Percentiles rank a stretch among this genome's conserved stretches.
Evolutionary conservation across 2,113 vertebrate genomes (phyloP).

Genomic region (Dascyllus trimaculatus): DNA sequence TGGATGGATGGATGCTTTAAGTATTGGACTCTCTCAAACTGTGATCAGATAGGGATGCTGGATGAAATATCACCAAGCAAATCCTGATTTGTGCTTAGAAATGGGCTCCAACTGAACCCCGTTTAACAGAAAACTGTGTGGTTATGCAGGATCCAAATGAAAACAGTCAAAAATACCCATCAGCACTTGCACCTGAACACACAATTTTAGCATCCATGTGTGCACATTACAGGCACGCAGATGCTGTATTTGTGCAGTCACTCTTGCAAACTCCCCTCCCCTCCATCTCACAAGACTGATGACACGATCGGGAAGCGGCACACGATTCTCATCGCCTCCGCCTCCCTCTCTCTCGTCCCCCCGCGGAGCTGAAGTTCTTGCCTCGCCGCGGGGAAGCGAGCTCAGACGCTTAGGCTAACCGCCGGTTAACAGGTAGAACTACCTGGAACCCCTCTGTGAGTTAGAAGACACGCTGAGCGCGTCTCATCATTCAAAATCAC

Average conservation of each 20-base stretch:
- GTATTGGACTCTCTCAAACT: too few relatives aligned
- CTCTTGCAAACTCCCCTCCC: slow-evolving; percentile 37
- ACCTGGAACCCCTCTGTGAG: slow-evolving; percentile 60
- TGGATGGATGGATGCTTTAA: too few relatives aligned
- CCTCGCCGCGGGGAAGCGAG: slow-evolving; percentile 46
- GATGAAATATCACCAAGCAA: too few relatives aligned
- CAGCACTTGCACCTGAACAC: neutral
- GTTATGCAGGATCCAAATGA: too few relatives aligned
- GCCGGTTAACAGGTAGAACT: slow-evolving; percentile 56
- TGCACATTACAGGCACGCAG: neutral
- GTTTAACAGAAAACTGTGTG: too few relatives aligned
- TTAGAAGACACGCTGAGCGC: slow-evolving; percentile 55
- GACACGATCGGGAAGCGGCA: slow-evolving; percentile 61
- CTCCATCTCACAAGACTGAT: slow-evolving; percentile 53
- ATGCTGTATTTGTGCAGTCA: slow-evolving; percentile 3
- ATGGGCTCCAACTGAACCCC: too few relatives aligned
- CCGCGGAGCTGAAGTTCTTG: slow-evolving; percentile 44
- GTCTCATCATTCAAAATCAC: slow-evolving; percentile 66
- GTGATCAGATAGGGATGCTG: too few relatives aligned
- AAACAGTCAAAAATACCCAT: too few relatives aligned
- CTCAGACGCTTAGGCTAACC: slow-evolving; percentile 66
- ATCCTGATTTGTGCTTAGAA: too few relatives aligned
- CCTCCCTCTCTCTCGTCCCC: slow-evolving; percentile 29
- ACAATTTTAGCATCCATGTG: neutral
- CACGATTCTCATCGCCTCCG: slow-evolving; percentile 61